Evolutionary conservation across 2,888 invertebrate species (phyloP).

Genomic region (Diaperis boleti): DNA sequence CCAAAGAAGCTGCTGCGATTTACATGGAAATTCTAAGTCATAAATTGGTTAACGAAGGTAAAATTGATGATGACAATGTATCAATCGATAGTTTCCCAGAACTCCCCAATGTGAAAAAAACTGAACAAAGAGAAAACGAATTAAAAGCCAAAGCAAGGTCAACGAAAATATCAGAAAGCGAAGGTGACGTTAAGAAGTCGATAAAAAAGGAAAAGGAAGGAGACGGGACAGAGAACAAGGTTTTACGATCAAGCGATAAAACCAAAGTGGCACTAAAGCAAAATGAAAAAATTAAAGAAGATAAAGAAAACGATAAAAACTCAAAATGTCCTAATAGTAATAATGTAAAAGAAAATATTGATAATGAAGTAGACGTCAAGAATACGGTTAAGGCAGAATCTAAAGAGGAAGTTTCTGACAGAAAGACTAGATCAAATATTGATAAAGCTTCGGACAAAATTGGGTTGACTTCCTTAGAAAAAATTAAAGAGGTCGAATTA

Average conservation of each 20-base stretch:
- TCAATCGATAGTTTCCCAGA: conserved; percentile 78
- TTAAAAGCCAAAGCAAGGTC: conserved; percentile 67
- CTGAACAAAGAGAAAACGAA: conserved; percentile 72
- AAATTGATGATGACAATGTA: conserved; percentile 73
- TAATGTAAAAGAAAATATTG: conserved; percentile 55
- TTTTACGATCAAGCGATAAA: conserved; percentile 5
- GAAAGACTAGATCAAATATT: conserved; percentile 51
- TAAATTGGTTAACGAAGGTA: conserved; percentile 74
- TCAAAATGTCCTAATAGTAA: not conserved
- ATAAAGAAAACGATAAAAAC: conserved; percentile 50
- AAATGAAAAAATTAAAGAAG: conserved; percentile 47
- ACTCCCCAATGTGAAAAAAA: conserved; percentile 74
- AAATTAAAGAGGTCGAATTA: conserved; percentile 19
- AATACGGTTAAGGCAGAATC: conserved; percentile 15
- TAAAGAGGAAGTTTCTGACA: conserved; percentile 51
- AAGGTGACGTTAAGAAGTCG: conserved; percentile 14
- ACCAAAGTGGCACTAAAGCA: conserved; percentile 23
- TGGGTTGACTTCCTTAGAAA: conserved; percentile 34
- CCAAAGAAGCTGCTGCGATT: conserved; percentile 80
- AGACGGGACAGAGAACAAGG: conserved; percentile 35
- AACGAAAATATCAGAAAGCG: conserved; percentile 46
- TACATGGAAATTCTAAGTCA: conserved; percentile 81
- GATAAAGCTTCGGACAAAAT: conserved; percentile 30
- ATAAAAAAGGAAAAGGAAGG: conserved; percentile 34
- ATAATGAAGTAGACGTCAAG: conserved; percentile 52